phyloP scores from a whole-genome alignment of 2,888 invertebrate species.

The Thera obeliscata region DNA sequence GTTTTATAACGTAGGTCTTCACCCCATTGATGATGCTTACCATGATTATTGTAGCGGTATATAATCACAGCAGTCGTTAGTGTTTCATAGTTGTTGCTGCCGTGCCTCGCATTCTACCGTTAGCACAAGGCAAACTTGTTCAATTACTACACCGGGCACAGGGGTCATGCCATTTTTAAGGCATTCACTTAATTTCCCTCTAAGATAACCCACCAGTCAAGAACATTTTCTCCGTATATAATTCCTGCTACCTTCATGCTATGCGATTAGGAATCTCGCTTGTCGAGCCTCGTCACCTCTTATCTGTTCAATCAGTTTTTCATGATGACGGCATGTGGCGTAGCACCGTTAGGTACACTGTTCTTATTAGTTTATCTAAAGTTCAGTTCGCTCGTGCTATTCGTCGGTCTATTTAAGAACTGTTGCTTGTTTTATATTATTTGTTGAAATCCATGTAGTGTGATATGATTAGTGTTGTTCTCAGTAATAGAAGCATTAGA shows the following conservation, averaged over 20 bases:
- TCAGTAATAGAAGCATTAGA: conserved; percentile 44
- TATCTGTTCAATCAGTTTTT: conserved; percentile 49
- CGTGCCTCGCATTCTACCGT: conserved; percentile 32
- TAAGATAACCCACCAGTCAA: conserved; percentile 3
- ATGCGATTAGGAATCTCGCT: conserved; percentile 34
- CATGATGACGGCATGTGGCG: conserved; percentile 45
- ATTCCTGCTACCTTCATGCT: conserved; percentile 19
- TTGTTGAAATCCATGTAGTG: conserved; percentile 40
- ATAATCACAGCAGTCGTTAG: conserved; percentile 38
- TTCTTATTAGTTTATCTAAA: conserved; percentile 44
- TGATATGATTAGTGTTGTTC: conserved; percentile 8
- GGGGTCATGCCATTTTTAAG: conserved; percentile 35
- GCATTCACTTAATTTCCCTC: conserved; percentile 12
- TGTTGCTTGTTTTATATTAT: conserved; percentile 40
- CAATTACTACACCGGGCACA: conserved; percentile 34
- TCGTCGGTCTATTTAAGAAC: conserved; percentile 43
- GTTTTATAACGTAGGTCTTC: conserved; percentile 6
- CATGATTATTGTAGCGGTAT: conserved; percentile 45
- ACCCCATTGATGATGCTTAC: conserved; percentile 36
- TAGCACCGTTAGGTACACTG: conserved; percentile 51
- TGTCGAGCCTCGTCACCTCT: conserved; percentile 38
- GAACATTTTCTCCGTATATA: conserved; percentile 13
- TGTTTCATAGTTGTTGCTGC: conserved; percentile 31
- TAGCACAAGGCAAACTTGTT: conserved; percentile 34
- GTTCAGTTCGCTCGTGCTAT: conserved; percentile 39